These are phyloP conservation scores for Protobothrops flavoviridis DNA, from an alignment of 2,113 vertebrate species.

Conservation along the genomic window DNA sequence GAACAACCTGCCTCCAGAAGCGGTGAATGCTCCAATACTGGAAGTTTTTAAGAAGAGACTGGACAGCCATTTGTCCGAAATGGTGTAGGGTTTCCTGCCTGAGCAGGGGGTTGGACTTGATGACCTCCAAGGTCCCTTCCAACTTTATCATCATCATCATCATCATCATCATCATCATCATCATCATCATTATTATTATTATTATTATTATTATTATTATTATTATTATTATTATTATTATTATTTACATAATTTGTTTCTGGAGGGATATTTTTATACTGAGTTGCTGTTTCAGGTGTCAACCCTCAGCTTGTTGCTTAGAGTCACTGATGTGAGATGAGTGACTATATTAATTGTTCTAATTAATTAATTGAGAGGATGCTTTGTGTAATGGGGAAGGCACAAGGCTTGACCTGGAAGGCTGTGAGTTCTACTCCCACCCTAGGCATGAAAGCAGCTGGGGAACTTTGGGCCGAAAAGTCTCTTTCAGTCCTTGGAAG, in stretches of 20 bases:
- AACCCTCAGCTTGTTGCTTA: background rate
- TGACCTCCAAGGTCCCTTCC: too few relatives aligned
- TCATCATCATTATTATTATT: too few relatives aligned
- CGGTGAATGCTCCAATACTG: too few relatives aligned
- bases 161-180: too few relatives aligned
- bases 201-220: too few relatives aligned
- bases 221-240: too few relatives aligned
- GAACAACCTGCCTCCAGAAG: too few relatives aligned
- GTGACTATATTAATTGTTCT: background rate
- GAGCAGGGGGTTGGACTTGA: too few relatives aligned
- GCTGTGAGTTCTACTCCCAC: background rate
- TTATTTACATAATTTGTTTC: background rate
- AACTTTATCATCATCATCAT: too few relatives aligned
- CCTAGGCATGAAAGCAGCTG: background rate
- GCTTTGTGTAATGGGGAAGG: background rate
- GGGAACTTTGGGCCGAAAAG: background rate
- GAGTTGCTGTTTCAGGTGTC: background rate
- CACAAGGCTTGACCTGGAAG: background rate
- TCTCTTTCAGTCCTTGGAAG: background rate
- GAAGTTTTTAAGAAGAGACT: too few relatives aligned
- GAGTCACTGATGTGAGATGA: background rate
- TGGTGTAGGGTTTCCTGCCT: too few relatives aligned
- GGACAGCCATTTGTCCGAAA: too few relatives aligned
- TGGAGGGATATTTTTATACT: background rate
- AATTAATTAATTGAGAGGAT: background rate